Percentiles rank a stretch among this genome's conserved stretches.
phyloP scores from a whole-genome alignment of 2,888 invertebrate species.

The Synergus umbraculus region DNA sequence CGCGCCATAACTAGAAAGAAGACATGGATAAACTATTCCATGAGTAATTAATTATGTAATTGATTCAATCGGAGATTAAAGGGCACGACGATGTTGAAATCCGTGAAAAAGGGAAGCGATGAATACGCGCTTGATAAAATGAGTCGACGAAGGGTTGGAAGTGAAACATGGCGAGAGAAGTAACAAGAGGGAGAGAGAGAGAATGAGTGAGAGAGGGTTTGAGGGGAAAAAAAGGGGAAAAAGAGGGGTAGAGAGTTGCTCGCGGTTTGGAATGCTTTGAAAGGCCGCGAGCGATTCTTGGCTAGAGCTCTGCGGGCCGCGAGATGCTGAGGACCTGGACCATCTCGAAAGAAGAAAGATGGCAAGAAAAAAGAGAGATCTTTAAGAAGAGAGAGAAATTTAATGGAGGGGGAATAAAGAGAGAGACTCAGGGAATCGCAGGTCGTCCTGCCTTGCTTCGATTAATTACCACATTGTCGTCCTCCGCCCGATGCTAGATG shows the following conservation, averaged over 20 bases:
- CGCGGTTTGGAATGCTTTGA: slow-evolving; percentile 77
- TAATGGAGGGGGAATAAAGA: slow-evolving; percentile 21
- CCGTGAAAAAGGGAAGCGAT: slow-evolving; percentile 32
- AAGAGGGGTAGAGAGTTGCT: slow-evolving; percentile 67
- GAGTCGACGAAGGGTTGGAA: slow-evolving; percentile 61
- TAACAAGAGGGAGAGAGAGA: slow-evolving; percentile 50
- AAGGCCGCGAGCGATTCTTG: slow-evolving; percentile 72
- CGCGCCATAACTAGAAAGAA: background rate
- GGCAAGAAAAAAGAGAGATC: slow-evolving; percentile 33
- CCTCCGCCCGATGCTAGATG: slow-evolving; percentile 66
- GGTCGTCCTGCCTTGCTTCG: slow-evolving; percentile 71
- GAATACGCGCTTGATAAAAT: slow-evolving; percentile 53
- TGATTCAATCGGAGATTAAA: slow-evolving; percentile 29
- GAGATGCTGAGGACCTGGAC: slow-evolving; percentile 67
- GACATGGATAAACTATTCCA: background rate
- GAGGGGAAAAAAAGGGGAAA: slow-evolving; percentile 51
- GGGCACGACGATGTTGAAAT: slow-evolving; percentile 33
- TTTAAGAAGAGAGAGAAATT: slow-evolving; percentile 42
- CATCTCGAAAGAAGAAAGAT: slow-evolving; percentile 63
- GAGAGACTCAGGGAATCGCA: slow-evolving; percentile 57
- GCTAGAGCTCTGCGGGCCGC: slow-evolving; percentile 66
- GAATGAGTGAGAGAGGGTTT: slow-evolving; percentile 46
- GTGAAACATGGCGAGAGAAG: slow-evolving; percentile 56
- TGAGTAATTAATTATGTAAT: slow-evolving; percentile 7
- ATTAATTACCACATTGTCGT: slow-evolving; percentile 78